Base-by-base conservation (phyloP, 2,888 invertebrate species). In the Drosophila rellima region DNA sequence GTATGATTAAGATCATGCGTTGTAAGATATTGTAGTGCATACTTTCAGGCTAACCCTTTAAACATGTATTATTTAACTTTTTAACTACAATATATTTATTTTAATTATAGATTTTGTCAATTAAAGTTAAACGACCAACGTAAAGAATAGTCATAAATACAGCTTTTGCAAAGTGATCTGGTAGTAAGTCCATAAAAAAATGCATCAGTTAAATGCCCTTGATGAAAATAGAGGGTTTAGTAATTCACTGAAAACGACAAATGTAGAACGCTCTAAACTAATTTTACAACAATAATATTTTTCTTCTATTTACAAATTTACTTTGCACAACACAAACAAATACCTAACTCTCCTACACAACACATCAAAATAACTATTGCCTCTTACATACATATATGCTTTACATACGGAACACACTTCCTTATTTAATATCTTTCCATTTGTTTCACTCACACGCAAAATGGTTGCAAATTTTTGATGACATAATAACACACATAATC, bases 231-330 rank as follows among this genome's bases (percentile, higher is more conserved):
- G 50, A 57, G 29, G 37, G 8, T 35, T 54, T 51, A 17, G 39
- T 40, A 55, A 42, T 67, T 29, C 40, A 48, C 8, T 39, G 18
- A 18, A 18, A 40, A n/a, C 23, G 17, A 23, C 15, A 55, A 57
- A 29, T 59, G n/a, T 44, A n/a, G n/a, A 61, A 61, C 35, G 50
- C 69, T 71, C 45, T 47, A 11, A 52, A 84, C 82, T 87, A 87
- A 83, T 80, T 65, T 70, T 40, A 61, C 47, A 71, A 73, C 42
- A 57, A 65, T 51, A 60, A 65, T 80, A 70, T 88, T 82, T 78
- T 71, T 84, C 88, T 85, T 85, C 88, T 85, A 80, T 78, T 81
- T 85, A 74, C 79, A 62, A 80, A 74, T 68, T 70, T 85, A 70
- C 79, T 82, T 85, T 85, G 61, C 78, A 78, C 80, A 68, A 69